Conservation (phyloP, 2,888 invertebrate species). For the Peribatodes rhomboidaria region DNA sequence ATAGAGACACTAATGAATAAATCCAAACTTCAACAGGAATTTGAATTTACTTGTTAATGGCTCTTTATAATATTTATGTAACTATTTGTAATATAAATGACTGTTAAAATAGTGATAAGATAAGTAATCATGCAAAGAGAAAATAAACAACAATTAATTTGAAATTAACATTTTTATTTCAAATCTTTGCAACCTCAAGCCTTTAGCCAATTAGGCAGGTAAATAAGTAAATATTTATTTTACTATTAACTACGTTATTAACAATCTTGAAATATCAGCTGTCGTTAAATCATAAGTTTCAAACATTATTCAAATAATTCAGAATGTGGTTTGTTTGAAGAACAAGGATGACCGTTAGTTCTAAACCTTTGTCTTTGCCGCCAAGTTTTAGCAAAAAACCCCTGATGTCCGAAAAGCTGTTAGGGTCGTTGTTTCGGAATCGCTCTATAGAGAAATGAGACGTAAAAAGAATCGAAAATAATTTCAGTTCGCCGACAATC, state of each 20-base stretch:
- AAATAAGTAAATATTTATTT: neutral
- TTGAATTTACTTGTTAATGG: conserved; percentile 44
- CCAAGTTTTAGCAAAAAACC: conserved; percentile 61
- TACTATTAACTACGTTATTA: conserved; percentile 4
- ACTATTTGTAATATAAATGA: conserved; percentile 66
- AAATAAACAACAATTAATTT: conserved; percentile 70
- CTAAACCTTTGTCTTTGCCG: conserved; percentile 61
- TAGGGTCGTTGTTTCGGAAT: conserved; percentile 71
- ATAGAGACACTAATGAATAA: conserved; percentile 23
- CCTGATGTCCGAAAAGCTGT: conserved; percentile 69
- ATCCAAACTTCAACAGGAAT: conserved; percentile 1
- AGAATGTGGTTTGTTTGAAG: conserved; percentile 66
- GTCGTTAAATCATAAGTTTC: conserved; percentile 54
- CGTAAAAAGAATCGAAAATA: conserved; percentile 70
- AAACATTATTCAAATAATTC: conserved; percentile 54
- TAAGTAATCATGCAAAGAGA: conserved; percentile 60
- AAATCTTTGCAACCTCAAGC: neutral
- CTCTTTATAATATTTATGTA: conserved; percentile 56
- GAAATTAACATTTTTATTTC: conserved; percentile 48
- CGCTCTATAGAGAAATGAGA: conserved; percentile 68
- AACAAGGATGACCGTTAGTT: conserved; percentile 53
- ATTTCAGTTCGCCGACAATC: conserved; percentile 83
- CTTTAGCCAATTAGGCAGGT: neutral
- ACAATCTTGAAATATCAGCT: conserved; percentile 42
- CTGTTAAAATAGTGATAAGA: conserved; percentile 62